Evolutionary conservation across 2,888 invertebrate species (phyloP), one percentile per base, ranked within the genome.

Genomic region (Phyto melanocephala): DNA sequence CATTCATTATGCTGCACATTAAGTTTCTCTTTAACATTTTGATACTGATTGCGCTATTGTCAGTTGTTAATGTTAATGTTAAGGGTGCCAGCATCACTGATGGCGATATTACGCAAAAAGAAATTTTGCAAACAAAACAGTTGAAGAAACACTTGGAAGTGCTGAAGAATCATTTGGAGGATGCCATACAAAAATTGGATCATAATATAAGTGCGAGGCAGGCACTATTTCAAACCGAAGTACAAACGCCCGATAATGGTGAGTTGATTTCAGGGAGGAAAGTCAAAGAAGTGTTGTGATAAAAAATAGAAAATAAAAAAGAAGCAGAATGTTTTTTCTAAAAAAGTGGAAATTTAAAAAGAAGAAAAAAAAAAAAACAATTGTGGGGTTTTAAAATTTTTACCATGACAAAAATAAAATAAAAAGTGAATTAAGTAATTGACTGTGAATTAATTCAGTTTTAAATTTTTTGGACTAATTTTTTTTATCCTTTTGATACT

Each of bases 171-270:
- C 78, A 84, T 52, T 54, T 84, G 8, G 67, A 71, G 37, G 71
- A 79, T 15, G 71, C 75, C 7, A 79, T 62, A 3, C 54, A 75
- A n/a, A 76, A 71, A 60, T 24, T 78, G 2, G 71, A 72, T 62
- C 81, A 81, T 35, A 78, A 74, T 17, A 68, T 81, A 37, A 20
- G 50, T 8, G 40, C 54, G 7, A 62, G 81, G 15, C 81, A 81
- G 40, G 52, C 78, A 5, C 62, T 68, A 10, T 35, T 37, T 17
- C 67, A 45, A 62, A 40, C 47, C 13, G 81, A 81, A 17, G 24
- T 56, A 17, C 72, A 77, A 63, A 67, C 74, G 2, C 60, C 72
- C 2, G 72, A 74, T 50, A 68, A 45, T 35, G 72, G 80, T 77
- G 40, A 80, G 76, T 65, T 33, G 3, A 28, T n/a, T n/a, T n/a